phyloP scores from a whole-genome alignment of 1,140 invertebrate genomes.

The Diachasma alloeum region DNA sequence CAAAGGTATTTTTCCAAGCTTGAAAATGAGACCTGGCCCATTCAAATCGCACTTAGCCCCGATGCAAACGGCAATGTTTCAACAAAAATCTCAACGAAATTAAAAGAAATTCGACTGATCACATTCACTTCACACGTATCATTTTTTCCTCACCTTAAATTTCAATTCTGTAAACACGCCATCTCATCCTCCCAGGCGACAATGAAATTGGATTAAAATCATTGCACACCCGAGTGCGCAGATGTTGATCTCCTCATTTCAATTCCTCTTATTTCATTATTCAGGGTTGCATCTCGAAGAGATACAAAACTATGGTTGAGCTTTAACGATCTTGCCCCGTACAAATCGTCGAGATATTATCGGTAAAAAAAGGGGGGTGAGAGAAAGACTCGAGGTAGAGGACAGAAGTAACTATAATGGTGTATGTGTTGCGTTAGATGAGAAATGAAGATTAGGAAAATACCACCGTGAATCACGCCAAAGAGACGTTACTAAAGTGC shows the following conservation, averaged over 20 bases:
- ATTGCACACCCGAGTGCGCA: conserved; percentile 41
- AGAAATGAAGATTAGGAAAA: conserved; percentile 1
- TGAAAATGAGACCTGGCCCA: too few relatives aligned
- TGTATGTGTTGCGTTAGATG: neutral
- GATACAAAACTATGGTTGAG: conserved; percentile 30
- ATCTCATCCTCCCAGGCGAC: conserved; percentile 26
- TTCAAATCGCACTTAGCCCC: too few relatives aligned
- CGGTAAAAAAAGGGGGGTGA: conserved; percentile 23
- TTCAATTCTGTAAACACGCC: neutral
- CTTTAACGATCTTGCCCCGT: conserved; percentile 59
- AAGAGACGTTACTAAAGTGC: neutral
- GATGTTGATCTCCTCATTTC: conserved; percentile 16
- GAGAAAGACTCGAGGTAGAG: conserved; percentile 12
- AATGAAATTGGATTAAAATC: conserved; percentile 61
- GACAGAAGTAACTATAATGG: neutral
- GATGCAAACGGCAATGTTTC: too few relatives aligned
- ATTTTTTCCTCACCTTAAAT: neutral
- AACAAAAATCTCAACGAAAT: too few relatives aligned
- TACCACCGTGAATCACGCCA: conserved; percentile 2
- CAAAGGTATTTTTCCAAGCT: too few relatives aligned
- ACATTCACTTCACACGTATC: neutral
- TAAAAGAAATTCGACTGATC: too few relatives aligned
- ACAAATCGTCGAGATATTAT: conserved; percentile 63
- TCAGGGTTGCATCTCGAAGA: conserved; percentile 9
- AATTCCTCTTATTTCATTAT: conserved; percentile 12